Evolutionary conservation across 92 coral and sea anemone species (phyloP).

Genomic region (Ricordea florida): DNA sequence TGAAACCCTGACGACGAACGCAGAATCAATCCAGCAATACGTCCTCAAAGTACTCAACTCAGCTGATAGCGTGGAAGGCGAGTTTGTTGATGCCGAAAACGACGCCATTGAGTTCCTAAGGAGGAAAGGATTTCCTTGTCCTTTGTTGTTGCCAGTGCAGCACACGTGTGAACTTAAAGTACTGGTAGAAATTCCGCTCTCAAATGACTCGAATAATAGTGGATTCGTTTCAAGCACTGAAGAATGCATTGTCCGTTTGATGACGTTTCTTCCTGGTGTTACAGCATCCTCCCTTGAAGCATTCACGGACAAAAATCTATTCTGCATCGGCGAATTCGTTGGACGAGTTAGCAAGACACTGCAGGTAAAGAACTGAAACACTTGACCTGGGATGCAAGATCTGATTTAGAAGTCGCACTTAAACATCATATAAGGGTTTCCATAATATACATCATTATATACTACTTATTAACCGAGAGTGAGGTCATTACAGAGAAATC

Average conservation of each 20-base stretch:
- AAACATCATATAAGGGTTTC: no score
- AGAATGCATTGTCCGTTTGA: conserved; percentile 37
- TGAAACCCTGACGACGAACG: background rate
- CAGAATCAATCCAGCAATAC: background rate
- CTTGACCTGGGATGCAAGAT: no score
- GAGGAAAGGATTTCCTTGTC: conserved; percentile 46
- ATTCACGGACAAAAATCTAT: conserved; percentile 23
- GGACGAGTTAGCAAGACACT: conserved; percentile 38
- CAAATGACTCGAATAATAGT: background rate
- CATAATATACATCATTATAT: no score
- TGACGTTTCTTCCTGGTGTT: conserved; percentile 39
- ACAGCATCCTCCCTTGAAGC: background rate
- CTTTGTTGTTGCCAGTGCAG: conserved; percentile 6
- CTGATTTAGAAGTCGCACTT: no score
- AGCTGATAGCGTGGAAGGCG: conserved; percentile 42
- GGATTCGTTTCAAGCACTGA: background rate
- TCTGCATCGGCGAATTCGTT: conserved; percentile 43
- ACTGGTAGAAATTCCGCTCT: background rate
- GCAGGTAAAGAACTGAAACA: no score
- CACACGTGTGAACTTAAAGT: background rate
- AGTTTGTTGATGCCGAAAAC: conserved; percentile 38
- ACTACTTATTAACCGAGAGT: no score
- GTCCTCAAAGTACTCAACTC: conserved; percentile 64
- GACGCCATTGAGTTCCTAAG: conserved; percentile 42
- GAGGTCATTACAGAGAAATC: no score